Evolutionary conservation across 2,797 vertebrate genomes (phyloP), one percentile per base, ranked within the genome.

Genomic region (Cuniculus paca): DNA sequence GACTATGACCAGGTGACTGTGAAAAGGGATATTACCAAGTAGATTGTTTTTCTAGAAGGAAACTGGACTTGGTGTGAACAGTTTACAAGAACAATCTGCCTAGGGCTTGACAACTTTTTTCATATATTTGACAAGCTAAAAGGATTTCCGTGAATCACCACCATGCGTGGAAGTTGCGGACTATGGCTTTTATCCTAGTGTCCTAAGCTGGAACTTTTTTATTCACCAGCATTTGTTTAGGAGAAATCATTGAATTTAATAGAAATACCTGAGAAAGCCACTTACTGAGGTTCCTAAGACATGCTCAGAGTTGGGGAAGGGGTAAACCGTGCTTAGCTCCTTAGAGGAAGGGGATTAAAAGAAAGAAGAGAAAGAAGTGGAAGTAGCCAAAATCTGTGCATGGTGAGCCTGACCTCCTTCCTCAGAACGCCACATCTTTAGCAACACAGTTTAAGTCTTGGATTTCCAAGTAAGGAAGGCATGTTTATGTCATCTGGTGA

Each of bases 1-100:
- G 17, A 54, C 84, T 94, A 9, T 90, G 82, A 75, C 87, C 65
- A 92, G 50, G 65, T 93, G 24, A 5, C 31, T 85, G 5, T 93
- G 50, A 85, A 91, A 95, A 90, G 65, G 22, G 42, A 3, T 90
- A 45, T 61, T 54, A 90, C 72, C 60, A 89, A 83, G 22, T 91
- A 48, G 14, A 34, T 90, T 90, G n/a, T 95, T 96, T n/a, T 94
- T 95, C 56, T 82, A 42, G 68, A 88, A 74, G 88, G 88, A 96
- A 92, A 91, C n/a, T 91, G 91, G 60, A 83, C 75, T 6, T 88
- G 39, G 50, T 22, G 7, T 85, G 54, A 95, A 93, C 87, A 95
- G 82, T 63, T 94, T 63, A 96, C 65, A 87, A 36, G 65, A 92
- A 82, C 82, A 96, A 1, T 91, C 50, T 6, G 8, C 70, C 42